phyloP scores from a whole-genome alignment of 2,113 vertebrate genomes.

The Oryzias woworae region DNA sequence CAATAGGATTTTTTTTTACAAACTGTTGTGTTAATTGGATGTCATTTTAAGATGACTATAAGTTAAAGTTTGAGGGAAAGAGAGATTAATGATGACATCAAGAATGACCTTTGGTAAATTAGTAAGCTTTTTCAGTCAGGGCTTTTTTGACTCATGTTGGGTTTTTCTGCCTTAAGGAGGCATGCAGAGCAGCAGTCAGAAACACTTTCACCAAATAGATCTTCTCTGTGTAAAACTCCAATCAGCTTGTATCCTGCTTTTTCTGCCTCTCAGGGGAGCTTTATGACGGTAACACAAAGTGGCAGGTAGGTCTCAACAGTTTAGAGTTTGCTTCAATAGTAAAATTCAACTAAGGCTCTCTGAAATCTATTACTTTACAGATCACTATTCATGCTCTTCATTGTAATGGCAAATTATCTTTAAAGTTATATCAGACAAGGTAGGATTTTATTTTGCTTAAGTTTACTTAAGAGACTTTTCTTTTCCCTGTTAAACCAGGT shows the following conservation, averaged over 20 bases:
- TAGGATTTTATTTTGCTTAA: neutral
- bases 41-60: constrained; percentile 14
- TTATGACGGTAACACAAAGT: constrained; percentile 57
- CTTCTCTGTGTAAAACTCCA: constrained; percentile 44
- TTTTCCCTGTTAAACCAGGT: constrained; percentile 21
- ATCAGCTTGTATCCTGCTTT: constrained; percentile 47
- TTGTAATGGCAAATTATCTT: constrained; percentile 1
- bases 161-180: constrained; percentile 53
- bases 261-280: constrained; percentile 53
- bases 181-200: constrained; percentile 56
- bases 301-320: constrained; percentile 69
- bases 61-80: constrained; percentile 24
- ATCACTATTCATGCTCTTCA: neutral
- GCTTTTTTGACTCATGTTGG: constrained; percentile 60
- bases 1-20: neutral
- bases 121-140: constrained; percentile 27
- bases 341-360: constrained; percentile 17
- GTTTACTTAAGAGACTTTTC: neutral
- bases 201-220: constrained; percentile 48
- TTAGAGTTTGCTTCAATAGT: constrained; percentile 60
- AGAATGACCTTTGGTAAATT: constrained; percentile 53
- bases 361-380: constrained; percentile 3
- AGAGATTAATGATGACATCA: constrained; percentile 57
- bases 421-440: neutral
- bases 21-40: neutral